Conservation (phyloP, 2,113 vertebrate species). For the Indicator indicator region DNA sequence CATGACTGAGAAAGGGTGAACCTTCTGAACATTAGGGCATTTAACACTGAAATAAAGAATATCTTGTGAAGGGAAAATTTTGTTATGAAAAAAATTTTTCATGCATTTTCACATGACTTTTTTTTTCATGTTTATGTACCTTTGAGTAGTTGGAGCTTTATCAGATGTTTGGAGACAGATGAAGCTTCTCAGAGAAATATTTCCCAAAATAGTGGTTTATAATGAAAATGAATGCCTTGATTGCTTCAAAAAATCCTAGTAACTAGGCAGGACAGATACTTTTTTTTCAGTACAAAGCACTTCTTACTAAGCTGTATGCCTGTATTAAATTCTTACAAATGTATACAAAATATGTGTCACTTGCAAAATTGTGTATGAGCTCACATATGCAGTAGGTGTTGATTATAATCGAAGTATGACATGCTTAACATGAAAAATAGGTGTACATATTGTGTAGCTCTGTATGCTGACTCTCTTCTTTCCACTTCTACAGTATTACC, state of each 20-base stretch:
- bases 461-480: slow-evolving; percentile 4
- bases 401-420: not conserved
- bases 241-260: not conserved
- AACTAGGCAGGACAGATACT: not conserved
- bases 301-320: not conserved
- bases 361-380: not conserved
- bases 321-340: not conserved
- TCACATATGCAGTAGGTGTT: not conserved
- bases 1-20: not conserved
- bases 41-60: not conserved
- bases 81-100: not conserved
- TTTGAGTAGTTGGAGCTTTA: not conserved
- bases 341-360: not conserved
- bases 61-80: not conserved
- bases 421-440: not conserved
- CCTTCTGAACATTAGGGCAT: not conserved
- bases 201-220: not conserved
- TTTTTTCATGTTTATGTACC: not conserved
- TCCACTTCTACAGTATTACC: slow-evolving; percentile 76
- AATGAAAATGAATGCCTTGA: not conserved
- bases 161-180: not conserved
- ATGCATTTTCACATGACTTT: not conserved
- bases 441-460: not conserved
- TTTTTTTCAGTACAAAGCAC: not conserved
- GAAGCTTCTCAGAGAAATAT: not conserved